Evolutionary conservation across 2,888 invertebrate species (phyloP).

Genomic region (Sphaerophoria rueppellii): DNA sequence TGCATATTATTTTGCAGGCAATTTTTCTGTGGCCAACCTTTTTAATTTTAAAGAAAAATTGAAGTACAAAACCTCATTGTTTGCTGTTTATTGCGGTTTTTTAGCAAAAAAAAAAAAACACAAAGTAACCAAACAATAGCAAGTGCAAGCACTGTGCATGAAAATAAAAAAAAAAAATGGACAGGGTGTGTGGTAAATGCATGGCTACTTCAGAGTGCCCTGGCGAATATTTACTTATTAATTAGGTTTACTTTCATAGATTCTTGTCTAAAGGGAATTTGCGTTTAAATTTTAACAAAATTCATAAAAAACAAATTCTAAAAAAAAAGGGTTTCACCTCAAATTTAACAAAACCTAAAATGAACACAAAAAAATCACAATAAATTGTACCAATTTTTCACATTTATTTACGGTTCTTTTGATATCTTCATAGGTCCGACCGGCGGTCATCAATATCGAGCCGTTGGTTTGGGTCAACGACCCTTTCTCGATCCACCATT

Average conservation of each 20-base stretch:
- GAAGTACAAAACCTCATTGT: slow-evolving; percentile 50
- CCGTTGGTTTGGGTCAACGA: slow-evolving; percentile 89
- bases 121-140: background rate
- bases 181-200: background rate
- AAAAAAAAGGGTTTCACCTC: too few relatives aligned
- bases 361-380: background rate
- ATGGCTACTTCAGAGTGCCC: background rate
- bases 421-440: slow-evolving; percentile 83
- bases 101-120: slow-evolving; percentile 38
- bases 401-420: slow-evolving; percentile 50
- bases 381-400: slow-evolving; percentile 62
- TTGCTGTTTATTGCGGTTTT: slow-evolving; percentile 63
- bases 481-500: slow-evolving; percentile 86
- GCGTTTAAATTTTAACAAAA: too few relatives aligned
- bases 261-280: too few relatives aligned
- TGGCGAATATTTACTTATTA: too few relatives aligned
- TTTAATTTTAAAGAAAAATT: slow-evolving; percentile 13
- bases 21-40: slow-evolving; percentile 8
- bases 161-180: slow-evolving; percentile 15
- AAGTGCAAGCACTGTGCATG: slow-evolving; percentile 25
- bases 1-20: slow-evolving; percentile 33
- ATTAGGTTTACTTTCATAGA: too few relatives aligned
- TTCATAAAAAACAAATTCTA: too few relatives aligned
- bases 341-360: background rate
- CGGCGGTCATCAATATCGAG: slow-evolving; percentile 87